Base-by-base conservation (phyloP, 2,797 vertebrate genomes). In the Rhabdophis nuchalis region DNA sequence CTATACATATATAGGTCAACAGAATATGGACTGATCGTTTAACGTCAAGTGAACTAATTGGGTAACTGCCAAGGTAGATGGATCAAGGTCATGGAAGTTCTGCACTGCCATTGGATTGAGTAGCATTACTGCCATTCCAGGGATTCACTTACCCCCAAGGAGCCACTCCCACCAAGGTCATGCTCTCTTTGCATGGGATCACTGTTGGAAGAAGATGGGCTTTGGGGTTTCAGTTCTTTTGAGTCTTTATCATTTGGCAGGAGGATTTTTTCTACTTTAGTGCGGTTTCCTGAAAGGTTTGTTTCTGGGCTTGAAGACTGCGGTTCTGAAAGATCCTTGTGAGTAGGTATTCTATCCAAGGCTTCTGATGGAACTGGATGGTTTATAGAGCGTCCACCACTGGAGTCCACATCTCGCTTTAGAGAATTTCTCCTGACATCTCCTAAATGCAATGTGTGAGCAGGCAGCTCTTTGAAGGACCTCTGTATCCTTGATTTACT, bases 111-210 rank as follows among this genome's bases (percentile, higher is more conserved):
- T 32, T 36, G 25, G 32, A 11, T 32, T 32, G 14, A 23, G 0
- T 18, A 87, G 64, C 32, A 25, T 46, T 4, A 54, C 36, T 2
- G 72, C 50, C 58, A 20, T 0, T 27, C 2, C 68, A 58, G n/a
- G 85, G 3, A 0, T 20, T 54, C 53, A 86, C 97, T 96, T 89
- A 98, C 97, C 97, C 94, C 94, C 64, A 88, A 1, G 36, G 95
- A 91, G 89, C 41, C 92, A 85, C 12, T 93, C 85, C 88, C 0
- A 0, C 87, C 91, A 0, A 88, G 91, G 82, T 94, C 93, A 50
- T 91, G 93, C 1, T 91, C 92, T 25, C 90, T 68, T 18, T 8
- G 96, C 82, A 57, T 85, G 1, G 95, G 93, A 95, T 82, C 94
- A 91, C 91, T 95, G 61, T 87, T 9, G 29, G 92, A 57, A 93